phyloP scores from a whole-genome alignment of 64 coral and sea anemone species.

The Pocillopora verrucosa region DNA sequence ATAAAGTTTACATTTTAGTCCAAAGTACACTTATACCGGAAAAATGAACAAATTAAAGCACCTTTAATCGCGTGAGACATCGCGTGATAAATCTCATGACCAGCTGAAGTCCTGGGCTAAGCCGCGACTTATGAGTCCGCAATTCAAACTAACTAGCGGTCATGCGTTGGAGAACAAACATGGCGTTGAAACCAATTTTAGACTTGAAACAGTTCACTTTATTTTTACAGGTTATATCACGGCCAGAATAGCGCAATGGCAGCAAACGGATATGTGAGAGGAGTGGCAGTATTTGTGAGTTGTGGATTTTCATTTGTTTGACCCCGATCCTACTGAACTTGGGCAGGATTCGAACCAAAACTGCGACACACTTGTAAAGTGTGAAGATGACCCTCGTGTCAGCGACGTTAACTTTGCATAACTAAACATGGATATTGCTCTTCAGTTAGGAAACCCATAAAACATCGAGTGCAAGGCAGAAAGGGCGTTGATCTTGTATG shows the following conservation, averaged over 20 bases:
- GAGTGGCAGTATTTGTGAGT: not conserved
- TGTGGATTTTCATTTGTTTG: not conserved
- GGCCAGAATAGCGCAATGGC: conserved; percentile 34
- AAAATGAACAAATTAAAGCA: too few relatives aligned
- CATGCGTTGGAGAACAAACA: conserved; percentile 1
- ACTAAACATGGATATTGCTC: not conserved
- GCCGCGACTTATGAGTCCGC: conserved; percentile 1
- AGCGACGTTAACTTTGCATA: not conserved
- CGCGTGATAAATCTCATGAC: too few relatives aligned
- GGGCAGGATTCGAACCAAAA: not conserved
- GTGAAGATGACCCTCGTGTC: not conserved
- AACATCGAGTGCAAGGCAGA: not conserved
- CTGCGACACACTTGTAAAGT: not conserved
- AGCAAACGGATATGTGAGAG: conserved; percentile 29
- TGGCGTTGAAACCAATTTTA: conserved; percentile 33
- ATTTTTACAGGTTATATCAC: conserved; percentile 44
- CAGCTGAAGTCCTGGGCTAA: too few relatives aligned
- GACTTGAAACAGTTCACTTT: not conserved
- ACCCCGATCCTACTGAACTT: not conserved
- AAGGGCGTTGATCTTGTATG: conserved; percentile 25
- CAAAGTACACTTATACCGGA: too few relatives aligned
- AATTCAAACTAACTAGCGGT: not conserved
- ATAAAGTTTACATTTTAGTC: too few relatives aligned
- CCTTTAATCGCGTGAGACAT: too few relatives aligned
- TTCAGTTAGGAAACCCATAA: not conserved